Conservation (phyloP, 2,888 invertebrate genomes). For the Oxycera nigricornis region DNA sequence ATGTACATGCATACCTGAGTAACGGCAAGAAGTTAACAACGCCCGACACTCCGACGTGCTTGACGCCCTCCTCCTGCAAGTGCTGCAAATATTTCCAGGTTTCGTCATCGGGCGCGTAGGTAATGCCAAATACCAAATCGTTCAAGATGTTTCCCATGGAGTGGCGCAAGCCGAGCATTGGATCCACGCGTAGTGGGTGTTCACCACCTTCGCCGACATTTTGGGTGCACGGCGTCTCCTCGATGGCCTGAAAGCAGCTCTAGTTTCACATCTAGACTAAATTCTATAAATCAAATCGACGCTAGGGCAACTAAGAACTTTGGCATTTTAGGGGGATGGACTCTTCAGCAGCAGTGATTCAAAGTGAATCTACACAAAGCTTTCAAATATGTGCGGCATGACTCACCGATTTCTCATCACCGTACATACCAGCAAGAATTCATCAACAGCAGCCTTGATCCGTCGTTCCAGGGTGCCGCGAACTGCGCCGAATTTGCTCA, state of each 20-base stretch:
- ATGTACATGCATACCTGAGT: conserved; percentile 66
- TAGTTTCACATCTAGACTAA: not conserved
- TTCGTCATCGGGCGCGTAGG: conserved; percentile 72
- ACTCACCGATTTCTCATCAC: conserved; percentile 45
- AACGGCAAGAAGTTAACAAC: conserved; percentile 85
- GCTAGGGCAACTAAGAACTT: too few relatives aligned
- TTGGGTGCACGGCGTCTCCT: not conserved
- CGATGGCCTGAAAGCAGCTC: not conserved
- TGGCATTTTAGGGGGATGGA: too few relatives aligned
- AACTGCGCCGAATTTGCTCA: conserved; percentile 70
- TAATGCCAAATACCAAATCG: conserved; percentile 77
- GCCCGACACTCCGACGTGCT: conserved; percentile 82
- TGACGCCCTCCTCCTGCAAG: conserved; percentile 83
- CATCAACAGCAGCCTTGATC: conserved; percentile 69
- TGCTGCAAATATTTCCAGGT: conserved; percentile 80
- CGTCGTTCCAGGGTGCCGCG: conserved; percentile 71
- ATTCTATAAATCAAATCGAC: too few relatives aligned
- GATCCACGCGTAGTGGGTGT: conserved; percentile 58
- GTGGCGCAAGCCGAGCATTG: conserved; percentile 63
- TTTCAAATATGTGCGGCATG: too few relatives aligned
- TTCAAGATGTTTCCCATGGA: conserved; percentile 80
- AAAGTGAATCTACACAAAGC: too few relatives aligned
- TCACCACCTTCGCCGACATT: not conserved
- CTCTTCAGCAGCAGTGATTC: too few relatives aligned
- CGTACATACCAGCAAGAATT: conserved; percentile 68